phyloP scores from a whole-genome alignment of 2,888 invertebrate species.

The Apodemia hepburni region DNA sequence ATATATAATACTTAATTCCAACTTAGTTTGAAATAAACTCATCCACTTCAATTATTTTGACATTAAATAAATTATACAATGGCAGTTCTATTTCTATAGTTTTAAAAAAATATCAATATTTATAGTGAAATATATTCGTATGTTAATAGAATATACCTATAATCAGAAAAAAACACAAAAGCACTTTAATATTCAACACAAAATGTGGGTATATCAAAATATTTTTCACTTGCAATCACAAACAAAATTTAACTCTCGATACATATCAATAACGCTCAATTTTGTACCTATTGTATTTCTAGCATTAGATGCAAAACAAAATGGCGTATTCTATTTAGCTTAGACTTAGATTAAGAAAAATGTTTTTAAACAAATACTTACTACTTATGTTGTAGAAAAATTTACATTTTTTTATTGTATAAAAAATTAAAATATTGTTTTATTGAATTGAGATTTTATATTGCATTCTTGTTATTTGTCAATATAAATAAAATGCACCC shows the following conservation, averaged over 20 bases:
- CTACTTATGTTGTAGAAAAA: conserved; percentile 39
- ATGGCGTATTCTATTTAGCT: conserved; percentile 61
- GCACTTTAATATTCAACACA: conserved; percentile 10
- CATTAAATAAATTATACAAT: not conserved
- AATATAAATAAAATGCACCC: conserved; percentile 48
- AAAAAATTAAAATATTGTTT: conserved; percentile 21
- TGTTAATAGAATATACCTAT: conserved; percentile 12
- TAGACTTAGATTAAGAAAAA: conserved; percentile 53
- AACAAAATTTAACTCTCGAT: conserved; percentile 58
- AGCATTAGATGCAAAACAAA: conserved; percentile 71
- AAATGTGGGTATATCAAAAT: conserved; percentile 15
- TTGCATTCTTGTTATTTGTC: conserved; percentile 32
- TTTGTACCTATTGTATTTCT: conserved; percentile 74
- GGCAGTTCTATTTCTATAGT: not conserved
- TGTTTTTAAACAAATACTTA: conserved; percentile 42
- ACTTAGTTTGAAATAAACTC: not conserved
- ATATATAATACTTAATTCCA: not conserved
- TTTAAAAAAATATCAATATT: not conserved
- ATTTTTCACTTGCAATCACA: conserved; percentile 19
- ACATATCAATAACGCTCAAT: conserved; percentile 79
- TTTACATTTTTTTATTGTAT: conserved; percentile 19
- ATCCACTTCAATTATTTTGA: no score
- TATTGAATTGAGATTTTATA: conserved; percentile 31
- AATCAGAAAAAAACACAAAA: conserved; percentile 16
- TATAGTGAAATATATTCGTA: conserved; percentile 13